Base-by-base conservation (phyloP, 2,113 vertebrate genomes). In the Cyanocitta stelleri region DNA sequence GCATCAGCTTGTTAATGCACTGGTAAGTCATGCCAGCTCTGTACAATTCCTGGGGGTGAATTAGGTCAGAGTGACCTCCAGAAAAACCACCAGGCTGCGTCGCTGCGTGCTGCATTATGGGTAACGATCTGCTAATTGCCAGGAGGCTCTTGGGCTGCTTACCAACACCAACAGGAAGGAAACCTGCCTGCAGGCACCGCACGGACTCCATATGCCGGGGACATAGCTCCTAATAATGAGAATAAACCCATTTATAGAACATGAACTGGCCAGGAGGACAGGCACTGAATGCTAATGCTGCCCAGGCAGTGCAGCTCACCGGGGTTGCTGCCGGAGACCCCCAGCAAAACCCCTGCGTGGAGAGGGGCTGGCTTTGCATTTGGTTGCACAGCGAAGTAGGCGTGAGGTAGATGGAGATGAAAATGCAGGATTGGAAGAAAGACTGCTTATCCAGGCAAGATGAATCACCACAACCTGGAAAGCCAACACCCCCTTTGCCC, bases 31-130 rank as follows among this genome's bases (percentile, higher is more conserved):
- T 86, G 96, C 96, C 96, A 97, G 83, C n/a, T 1, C 91, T 83
- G 87, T 85, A 91, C 95, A 96, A 93, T 96, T 97, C 96, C 97
- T 96, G 90, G 79, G 97, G 96, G 93, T 95, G 96, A 97, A 97
- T 95, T 96, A 96, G 97, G 97, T 97, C 97, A 96, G 79, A 46
- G 85, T 90, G 93, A 97, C 96, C 97, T 97, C 97, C 92, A 95
- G 79, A 94, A 80, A 79, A 82, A 37, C 73, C 91, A 96, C 52
- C 91, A 73, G 94, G 91, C 96, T 75, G 91, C 94, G 68, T 55
- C 2, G 35, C 82, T 30, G 32, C 15, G n/a, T 41, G 7, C 75
- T 11, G 96, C 90, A 97, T 86, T 93, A 91, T 96, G 96, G 97
- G 96, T 95, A 96, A 92, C 52, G 91, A 96, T 93, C 92, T 72